Conservation (phyloP, 2,113 vertebrate genomes). For the Cariama cristata region DNA sequence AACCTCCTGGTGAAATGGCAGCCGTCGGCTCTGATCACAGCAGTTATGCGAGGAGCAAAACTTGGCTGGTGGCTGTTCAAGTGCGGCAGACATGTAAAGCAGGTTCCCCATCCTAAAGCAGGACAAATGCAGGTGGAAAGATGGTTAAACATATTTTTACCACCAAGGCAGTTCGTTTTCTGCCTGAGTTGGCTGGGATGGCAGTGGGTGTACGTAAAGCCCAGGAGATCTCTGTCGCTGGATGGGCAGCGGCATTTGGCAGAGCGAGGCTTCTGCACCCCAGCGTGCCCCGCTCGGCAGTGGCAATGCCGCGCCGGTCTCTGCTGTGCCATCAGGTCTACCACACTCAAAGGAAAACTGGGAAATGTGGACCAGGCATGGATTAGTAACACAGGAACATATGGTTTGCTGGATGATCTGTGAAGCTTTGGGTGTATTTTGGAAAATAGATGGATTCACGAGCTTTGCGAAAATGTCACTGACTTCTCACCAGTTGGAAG, state of each 20-base stretch:
- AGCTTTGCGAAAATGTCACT: background rate
- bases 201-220: accelerated
- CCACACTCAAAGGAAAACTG: background rate
- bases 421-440: background rate
- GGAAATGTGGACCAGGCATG: background rate
- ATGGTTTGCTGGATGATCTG: background rate
- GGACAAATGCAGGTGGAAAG: background rate
- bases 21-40: background rate
- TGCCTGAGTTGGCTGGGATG: background rate
- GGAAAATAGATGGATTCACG: background rate
- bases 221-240: background rate
- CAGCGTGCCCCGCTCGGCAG: accelerated
- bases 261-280: background rate
- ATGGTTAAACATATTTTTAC: background rate
- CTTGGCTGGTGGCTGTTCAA: background rate
- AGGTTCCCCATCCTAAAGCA: accelerated
- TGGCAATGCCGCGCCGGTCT: accelerated
- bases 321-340: accelerated
- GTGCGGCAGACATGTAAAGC: accelerated
- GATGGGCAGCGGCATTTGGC: accelerated
- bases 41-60: background rate
- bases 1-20: background rate
- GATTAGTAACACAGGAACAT: background rate
- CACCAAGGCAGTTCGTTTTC: background rate
- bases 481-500: background rate